phyloP scores from a whole-genome alignment of 2,888 invertebrate species.

The Plebejus melissa region DNA sequence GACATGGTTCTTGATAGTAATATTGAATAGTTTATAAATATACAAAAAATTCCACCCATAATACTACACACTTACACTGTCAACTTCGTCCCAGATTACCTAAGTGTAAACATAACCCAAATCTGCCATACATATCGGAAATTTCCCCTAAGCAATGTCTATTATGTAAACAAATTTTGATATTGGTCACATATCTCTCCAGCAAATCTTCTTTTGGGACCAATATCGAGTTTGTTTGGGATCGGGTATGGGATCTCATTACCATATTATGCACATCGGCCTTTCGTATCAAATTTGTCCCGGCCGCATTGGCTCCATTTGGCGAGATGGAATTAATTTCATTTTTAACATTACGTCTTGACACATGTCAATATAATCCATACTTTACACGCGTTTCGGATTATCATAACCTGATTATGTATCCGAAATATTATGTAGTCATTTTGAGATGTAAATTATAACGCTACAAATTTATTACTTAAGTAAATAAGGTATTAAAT shows the following conservation, averaged over 20 bases:
- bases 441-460: background rate
- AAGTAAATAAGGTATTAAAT: background rate
- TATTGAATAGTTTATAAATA: too few species aligned
- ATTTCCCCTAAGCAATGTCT: conserved; percentile 18
- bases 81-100: background rate
- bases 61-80: background rate
- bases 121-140: conserved; percentile 1
- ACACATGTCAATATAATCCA: conserved; percentile 6
- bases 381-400: background rate
- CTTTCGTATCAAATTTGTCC: conserved; percentile 35
- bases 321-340: conserved; percentile 23
- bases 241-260: conserved; percentile 42
- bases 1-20: too few species aligned
- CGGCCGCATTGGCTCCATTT: conserved; percentile 28
- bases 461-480: background rate
- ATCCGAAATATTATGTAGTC: background rate
- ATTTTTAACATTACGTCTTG: background rate
- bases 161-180: conserved; percentile 30
- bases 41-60: background rate
- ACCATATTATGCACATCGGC: conserved; percentile 42
- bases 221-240: conserved; percentile 40
- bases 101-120: conserved; percentile 2
- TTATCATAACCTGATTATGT: conserved; percentile 9
- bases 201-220: conserved; percentile 38
- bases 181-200: conserved; percentile 38